phyloP scores from a whole-genome alignment of 53 echinoderm and acorn worm genomes.

The Stichopus horrens region DNA sequence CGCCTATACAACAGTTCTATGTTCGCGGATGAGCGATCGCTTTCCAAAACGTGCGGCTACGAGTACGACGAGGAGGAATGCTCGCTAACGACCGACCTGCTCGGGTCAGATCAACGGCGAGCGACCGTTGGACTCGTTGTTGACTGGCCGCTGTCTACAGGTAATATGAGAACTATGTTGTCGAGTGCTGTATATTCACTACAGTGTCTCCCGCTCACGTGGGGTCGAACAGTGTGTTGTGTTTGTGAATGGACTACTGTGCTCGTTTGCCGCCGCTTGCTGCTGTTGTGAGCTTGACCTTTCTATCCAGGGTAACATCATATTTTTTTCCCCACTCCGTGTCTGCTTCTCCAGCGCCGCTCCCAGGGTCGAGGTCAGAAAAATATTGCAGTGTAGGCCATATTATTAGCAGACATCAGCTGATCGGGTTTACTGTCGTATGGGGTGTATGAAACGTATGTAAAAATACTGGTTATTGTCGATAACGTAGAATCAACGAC shows the following conservation, averaged over 20 bases:
- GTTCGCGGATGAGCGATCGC: no score
- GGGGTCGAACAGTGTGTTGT: conserved; percentile 5
- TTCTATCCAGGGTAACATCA: conserved; percentile 3
- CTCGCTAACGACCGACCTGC: neutral
- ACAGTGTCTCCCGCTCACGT: conserved; percentile 25
- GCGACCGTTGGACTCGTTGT: conserved; percentile 5
- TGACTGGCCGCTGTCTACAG: neutral
- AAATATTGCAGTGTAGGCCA: conserved; percentile 1
- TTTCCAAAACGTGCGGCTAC: no score
- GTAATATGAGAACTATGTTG: conserved; percentile 4
- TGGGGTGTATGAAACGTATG: no score
- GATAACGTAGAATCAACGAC: no score
- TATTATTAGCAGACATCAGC: conserved; percentile 34
- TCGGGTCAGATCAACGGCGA: neutral
- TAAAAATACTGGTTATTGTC: neutral
- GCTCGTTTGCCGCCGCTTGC: neutral
- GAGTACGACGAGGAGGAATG: no score
- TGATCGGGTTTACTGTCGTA: neutral
- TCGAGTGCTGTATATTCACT: neutral
- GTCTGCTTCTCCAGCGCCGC: neutral
- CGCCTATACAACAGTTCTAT: no score
- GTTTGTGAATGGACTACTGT: conserved; percentile 24
- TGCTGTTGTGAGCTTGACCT: conserved; percentile 28
- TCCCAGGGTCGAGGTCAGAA: conserved; percentile 39
- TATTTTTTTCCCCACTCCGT: neutral